These are phyloP conservation scores for Darevskia mixta DNA, from an alignment of 2,797 vertebrate species.

Conservation along the genomic window DNA sequence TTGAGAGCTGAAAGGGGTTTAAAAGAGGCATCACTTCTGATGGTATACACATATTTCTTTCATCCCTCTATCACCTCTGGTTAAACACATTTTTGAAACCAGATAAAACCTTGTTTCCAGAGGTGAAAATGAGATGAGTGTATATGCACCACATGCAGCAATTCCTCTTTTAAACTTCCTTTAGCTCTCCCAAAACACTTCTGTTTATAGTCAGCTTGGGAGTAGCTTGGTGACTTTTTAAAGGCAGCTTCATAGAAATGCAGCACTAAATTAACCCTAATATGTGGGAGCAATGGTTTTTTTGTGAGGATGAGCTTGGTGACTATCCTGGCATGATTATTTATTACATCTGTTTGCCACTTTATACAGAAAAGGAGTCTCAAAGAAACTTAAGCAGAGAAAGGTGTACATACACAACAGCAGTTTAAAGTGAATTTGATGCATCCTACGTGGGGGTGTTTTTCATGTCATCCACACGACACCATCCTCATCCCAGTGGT, in stretches of 20 bases:
- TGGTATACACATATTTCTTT: neutral
- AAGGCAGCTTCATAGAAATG: neutral
- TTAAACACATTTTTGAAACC: neutral
- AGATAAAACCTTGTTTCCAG: neutral
- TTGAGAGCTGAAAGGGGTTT: conserved; percentile 3
- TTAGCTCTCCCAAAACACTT: neutral
- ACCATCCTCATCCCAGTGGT: too few species aligned
- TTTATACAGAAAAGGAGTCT: too few species aligned
- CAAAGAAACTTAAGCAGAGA: too few species aligned
- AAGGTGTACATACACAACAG: too few species aligned
- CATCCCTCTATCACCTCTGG: neutral
- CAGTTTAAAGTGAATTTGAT: too few species aligned
- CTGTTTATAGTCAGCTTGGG: neutral
- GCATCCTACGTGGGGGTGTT: too few species aligned
- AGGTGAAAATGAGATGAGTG: neutral
- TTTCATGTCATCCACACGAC: too few species aligned
- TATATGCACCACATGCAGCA: neutral
- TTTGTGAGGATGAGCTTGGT: neutral
- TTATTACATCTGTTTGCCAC: too few species aligned
- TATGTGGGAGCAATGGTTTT: neutral
- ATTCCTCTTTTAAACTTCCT: conserved; percentile 12
- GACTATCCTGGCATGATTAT: too few species aligned
- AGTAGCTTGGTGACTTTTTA: neutral
- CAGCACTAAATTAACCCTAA: neutral
- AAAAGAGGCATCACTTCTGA: neutral